Evolutionary conservation across 2,888 invertebrate species (phyloP), one percentile per base, ranked within the genome.

Genomic region (Drosophila peninsularis): DNA sequence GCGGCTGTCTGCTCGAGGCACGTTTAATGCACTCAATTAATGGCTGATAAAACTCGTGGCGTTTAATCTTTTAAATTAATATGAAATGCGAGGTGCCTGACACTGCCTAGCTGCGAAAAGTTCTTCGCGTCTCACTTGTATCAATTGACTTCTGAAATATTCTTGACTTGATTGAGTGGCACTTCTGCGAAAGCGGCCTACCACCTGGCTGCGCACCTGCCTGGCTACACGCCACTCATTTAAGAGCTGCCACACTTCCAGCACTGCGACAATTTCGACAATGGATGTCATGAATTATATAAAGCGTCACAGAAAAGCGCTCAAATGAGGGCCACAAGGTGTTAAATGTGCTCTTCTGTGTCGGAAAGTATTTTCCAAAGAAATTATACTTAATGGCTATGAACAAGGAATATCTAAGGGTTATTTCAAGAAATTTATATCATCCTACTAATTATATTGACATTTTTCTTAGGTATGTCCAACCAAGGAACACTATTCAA

Each of bases 11-110:
- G 65, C 32, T 49, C 27, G 65, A 50, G 65, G 61, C 80, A 71
- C 64, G 67, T 79, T 77, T 64, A 78, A 78, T 69, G 50, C 58
- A 56, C 64, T 76, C 74, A 84, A 76, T 87, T 72, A 87, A 84
- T 81, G 70, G 50, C 37, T 70, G 55, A 41, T 57, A 56, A 53
- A 21, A 37, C 34, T 27, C 24, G 54, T 62, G 56, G 69, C 71
- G 63, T 67, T 65, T 60, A 69, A 60, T 62, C 41, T 53, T 49
- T 60, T 44, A 75, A 50, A 71, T 75, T 71, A 66, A 77, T 68
- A 75, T 62, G 50, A 56, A 49, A 54, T 21, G 27, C 42, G 37
- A 36, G 10, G 11, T 54, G 19, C 47, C 61, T 50, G 54, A n/a
- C n/a, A n/a, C 47, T 27, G 39, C 47, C 39, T 34, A 39, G 52